Base-by-base conservation (phyloP, 1,140 invertebrate species). In the Panulirus ornatus region DNA sequence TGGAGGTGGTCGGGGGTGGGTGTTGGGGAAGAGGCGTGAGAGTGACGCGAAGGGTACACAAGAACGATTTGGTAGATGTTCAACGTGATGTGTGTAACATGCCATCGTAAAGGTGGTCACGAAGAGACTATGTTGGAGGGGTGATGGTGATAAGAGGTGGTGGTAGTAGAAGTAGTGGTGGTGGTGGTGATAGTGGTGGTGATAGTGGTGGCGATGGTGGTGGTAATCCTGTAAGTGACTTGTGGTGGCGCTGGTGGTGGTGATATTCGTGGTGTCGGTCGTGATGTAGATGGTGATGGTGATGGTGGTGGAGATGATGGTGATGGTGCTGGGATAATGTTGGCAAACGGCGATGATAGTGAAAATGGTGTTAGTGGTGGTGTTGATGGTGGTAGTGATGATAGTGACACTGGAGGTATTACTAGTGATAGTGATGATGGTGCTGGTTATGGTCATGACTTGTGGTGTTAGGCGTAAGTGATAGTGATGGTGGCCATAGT, bases 21-120 rank as follows among this genome's bases (percentile, higher is more conserved):
- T 0, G 11, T 3, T 1, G 73, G 40, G 38, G 73, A 40, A 8
- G 73, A 76, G 36, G n/a, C 14, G 34, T 1, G 70, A 30, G 70
- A 30, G 82, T 38, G 36, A 11, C 38, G 30, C 63, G 63, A 71
- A 38, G 83, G 14, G 30, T 36, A 42, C 36, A 70, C 1, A 42
- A 85, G 75, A 70, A 85, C 42, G 66, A 51, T 75, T 70, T 85
- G 82, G 83, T 75, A 71, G 83, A 51, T 71, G 58, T 38, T 42
- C 36, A 51, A 42, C 83, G 83, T 73, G 83, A 85, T 66, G 82
- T 22, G 83, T 75, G 83, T 75, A 38, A 44, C 42, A 42, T 75
- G 83, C 75, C 75, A 85, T 85, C 66, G 75, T 85, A 85, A 51
- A 51, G 66, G 73, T 85, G 83, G 83, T 85, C 66, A 84, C 82